Conservation (phyloP, 2,888 invertebrate genomes). For the Eristalinus aeneus region DNA sequence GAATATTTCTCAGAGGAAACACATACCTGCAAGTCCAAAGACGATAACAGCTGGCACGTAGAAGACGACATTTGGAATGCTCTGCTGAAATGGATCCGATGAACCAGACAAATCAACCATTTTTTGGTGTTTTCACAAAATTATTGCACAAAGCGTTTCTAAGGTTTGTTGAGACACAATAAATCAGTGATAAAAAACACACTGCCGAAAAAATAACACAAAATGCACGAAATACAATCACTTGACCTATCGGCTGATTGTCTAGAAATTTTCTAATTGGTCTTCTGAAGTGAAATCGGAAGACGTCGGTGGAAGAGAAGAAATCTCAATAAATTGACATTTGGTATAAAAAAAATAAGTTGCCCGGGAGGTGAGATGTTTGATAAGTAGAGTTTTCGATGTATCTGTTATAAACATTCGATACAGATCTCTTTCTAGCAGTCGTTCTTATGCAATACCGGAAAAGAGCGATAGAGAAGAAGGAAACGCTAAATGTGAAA, state of each 20-base stretch:
- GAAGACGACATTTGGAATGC: constrained; percentile 93
- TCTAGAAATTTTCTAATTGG: constrained; percentile 47
- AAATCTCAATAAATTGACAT: constrained; percentile 32
- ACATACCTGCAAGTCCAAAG: constrained; percentile 88
- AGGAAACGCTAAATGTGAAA: neutral
- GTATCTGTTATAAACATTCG: constrained; percentile 8
- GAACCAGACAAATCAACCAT: constrained; percentile 94
- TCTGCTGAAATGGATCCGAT: constrained; percentile 90
- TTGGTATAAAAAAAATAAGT: constrained; percentile 18
- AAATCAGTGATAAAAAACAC: neutral
- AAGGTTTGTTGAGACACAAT: neutral
- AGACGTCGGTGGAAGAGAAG: constrained; percentile 39
- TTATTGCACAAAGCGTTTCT: neutral
- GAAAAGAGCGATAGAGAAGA: constrained; percentile 8
- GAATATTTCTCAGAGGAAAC: neutral
- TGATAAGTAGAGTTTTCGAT: neutral
- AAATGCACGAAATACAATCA: constrained; percentile 46
- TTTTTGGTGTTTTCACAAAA: constrained; percentile 73
- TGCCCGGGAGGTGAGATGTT: neutral
- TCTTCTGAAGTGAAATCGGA: constrained; percentile 38
- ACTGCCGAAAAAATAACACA: constrained; percentile 22
- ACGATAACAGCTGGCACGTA: constrained; percentile 92
- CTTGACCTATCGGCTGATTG: constrained; percentile 62
- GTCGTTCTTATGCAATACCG: neutral
- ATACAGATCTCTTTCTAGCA: constrained; percentile 37